A percentile compares a stretch with the other conserved stretches of the same genome.
These are phyloP conservation scores for Magallana ariakensis DNA, from an alignment of 1,140 invertebrate species.

Conservation along the genomic window DNA sequence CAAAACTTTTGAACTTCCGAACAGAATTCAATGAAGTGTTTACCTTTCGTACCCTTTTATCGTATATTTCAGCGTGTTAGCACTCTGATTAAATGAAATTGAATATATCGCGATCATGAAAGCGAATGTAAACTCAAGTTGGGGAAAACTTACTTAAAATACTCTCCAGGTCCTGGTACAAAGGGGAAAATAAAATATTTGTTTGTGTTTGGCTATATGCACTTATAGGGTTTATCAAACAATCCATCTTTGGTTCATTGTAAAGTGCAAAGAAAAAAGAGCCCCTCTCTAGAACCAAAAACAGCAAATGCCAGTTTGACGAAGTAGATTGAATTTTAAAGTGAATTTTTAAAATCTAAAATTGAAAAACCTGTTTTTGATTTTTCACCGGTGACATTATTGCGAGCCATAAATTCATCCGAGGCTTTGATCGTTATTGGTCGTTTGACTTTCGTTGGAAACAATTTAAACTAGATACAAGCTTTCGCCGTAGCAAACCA, in stretches of 20 bases:
- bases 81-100: constrained; percentile 31
- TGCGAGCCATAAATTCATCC: background rate
- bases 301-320: background rate
- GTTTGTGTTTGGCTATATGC: background rate
- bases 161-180: background rate
- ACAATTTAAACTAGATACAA: background rate
- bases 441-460: background rate
- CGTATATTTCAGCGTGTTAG: constrained; percentile 10
- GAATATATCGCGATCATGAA: background rate
- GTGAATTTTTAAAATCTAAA: too few relatives aligned
- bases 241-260: background rate
- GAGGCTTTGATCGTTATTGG: constrained; percentile 23
- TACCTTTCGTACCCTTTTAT: constrained; percentile 10
- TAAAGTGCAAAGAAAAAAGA: too few relatives aligned
- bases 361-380: background rate
- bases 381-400: background rate
- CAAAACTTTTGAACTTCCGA: constrained; percentile 32
- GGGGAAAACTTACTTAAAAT: constrained; percentile 19
- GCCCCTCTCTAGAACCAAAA: background rate
- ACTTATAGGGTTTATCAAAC: background rate
- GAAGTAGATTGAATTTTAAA: too few relatives aligned
- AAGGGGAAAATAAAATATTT: background rate
- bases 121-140: background rate
- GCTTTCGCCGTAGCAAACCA: constrained; percentile 1
- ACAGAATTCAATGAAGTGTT: background rate